These are phyloP conservation scores for Orientallactaga sibirica DNA, from an alignment of 2,797 vertebrate genomes.

Conservation along the genomic window DNA sequence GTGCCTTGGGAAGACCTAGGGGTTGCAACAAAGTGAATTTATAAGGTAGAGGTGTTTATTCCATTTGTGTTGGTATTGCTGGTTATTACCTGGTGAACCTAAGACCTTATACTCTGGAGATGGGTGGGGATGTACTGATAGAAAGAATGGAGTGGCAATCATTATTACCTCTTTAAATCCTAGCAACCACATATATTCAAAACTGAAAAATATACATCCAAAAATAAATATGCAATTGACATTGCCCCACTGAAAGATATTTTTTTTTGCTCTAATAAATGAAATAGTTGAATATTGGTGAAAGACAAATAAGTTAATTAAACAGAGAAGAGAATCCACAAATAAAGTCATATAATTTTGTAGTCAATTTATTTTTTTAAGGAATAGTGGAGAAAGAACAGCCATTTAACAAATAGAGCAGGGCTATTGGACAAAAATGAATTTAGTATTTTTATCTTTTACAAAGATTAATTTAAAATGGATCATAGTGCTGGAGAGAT, in stretches of 20 bases:
- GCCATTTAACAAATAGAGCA: neutral
- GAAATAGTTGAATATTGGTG: neutral
- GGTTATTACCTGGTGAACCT: neutral
- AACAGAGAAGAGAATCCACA: neutral
- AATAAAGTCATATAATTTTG: neutral
- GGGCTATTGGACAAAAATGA: neutral
- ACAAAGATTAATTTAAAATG: neutral
- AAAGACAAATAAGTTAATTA: conserved; percentile 24
- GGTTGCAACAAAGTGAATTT: neutral
- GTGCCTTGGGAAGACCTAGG: neutral
- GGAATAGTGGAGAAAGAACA: neutral
- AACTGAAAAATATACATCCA: neutral
- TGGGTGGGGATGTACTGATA: neutral
- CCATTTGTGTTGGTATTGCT: neutral
- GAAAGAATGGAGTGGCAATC: neutral
- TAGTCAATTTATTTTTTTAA: neutral
- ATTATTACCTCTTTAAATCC: neutral
- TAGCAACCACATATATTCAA: neutral
- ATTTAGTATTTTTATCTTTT: neutral
- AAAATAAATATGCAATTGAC: neutral
- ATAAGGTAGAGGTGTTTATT: neutral
- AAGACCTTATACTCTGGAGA: neutral
- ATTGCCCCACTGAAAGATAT: neutral
- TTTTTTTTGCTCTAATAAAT: neutral
- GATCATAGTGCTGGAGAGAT: neutral